Base-by-base conservation (phyloP, 2,113 vertebrate species). In the Oophaga pumilio region DNA sequence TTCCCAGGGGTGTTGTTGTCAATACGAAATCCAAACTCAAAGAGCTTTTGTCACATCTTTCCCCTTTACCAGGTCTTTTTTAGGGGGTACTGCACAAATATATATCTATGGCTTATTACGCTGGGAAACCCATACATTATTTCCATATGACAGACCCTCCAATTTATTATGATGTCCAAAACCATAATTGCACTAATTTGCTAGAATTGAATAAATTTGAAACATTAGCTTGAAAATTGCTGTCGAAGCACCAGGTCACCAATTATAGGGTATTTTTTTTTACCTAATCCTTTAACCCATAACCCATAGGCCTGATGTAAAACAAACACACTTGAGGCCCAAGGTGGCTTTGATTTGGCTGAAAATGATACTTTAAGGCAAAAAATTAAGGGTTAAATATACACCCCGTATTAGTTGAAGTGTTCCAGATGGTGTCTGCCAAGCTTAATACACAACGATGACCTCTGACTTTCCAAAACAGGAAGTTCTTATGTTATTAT, bases 401-500 rank as follows among this genome's bases (percentile, higher is more conserved):
- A 76, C 24, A 57, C 10, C 24, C 28, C 13, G 33, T 33, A 33
- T 74, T 18, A 73, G 82, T 50, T 85, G 84, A 85, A 90, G 62
- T 56, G 77, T 68, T 78, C 88, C 68, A 64, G 57, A 83, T 87
- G 86, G 85, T 57, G 33, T 57, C 18, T 76, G 85, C 82, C 79
- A 87, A 89, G 78, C 74, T 80, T 80, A 89, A 49, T n/a, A 74
- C 87, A 87, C 85, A 78, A 68, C 66, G 50, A 33, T 52, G 76
- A 82, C 87, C 89, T 89, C 87, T 87, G 85, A 81, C 85, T 81
- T 69, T 60, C 17, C 60, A 59, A 73, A 85, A 88, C 89, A 89
- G 90, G 90, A 90, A 90, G 89, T 89, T 81, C 87, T 83, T 87
- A 85, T 90, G 88, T 89, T 89, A 83, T 90, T 84, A 81, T 85